Base-by-base conservation (phyloP, 2,888 invertebrate species). In the Busseola fusca region DNA sequence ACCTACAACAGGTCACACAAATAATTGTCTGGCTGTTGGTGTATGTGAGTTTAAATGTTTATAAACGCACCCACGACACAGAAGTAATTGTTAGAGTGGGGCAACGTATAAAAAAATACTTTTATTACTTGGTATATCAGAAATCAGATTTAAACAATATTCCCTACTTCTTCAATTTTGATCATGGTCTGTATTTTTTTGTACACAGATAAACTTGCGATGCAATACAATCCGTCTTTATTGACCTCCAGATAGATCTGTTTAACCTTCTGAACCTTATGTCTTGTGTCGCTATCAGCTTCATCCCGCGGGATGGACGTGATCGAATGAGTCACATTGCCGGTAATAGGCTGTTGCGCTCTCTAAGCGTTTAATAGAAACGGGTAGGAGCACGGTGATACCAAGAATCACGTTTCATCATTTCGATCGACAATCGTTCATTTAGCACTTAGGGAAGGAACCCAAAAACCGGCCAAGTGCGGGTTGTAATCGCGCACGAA, bases 291-390 rank as follows among this genome's bases (percentile, higher is more conserved):
- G 40, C 34, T 69, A 69, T 80, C 64, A 59, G 45, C 27, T 14
- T 54, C 52, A 69, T 69, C 63, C 66, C 64, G 16, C 34, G 64
- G 64, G 63, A 69, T 25, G 45, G 40, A 56, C 45, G 68, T 77
- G 63, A 76, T 72, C 56, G 56, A 76, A 76, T 66, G 66, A 58
- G 77, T 69, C 72, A 66, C 58, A 54, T 65, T 45, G 63, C 25
- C 30, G 25, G 65, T 64, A 66, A 76, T 66, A 69, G 64, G 77
- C 77, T 66, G 69, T 69, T 81, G 77, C 57, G 42, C 56, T 37
- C 16, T 64, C 50, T 64, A 45, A 45, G 30, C 10, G 54, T 30
- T 50, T 45, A 21, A 52, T 72, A 48, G 37, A 18, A 37, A 57
- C 27, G 14, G 57, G 27, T 5, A 52, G 21, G 14, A 30, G 12